phyloP scores from a whole-genome alignment of 2,113 vertebrate genomes.

The Oceanites oceanicus region DNA sequence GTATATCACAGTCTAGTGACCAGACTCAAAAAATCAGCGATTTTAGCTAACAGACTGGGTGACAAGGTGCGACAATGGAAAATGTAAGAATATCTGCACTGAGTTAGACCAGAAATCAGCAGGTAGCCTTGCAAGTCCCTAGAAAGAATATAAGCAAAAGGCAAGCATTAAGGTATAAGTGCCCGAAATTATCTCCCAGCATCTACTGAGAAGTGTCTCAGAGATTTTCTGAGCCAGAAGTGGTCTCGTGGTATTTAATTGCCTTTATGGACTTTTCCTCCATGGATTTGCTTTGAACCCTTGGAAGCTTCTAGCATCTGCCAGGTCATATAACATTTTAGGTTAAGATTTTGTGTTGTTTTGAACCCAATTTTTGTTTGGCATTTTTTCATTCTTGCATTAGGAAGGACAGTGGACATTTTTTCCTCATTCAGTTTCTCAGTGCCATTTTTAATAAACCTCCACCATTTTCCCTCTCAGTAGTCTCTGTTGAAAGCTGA shows the following conservation, averaged over 20 bases:
- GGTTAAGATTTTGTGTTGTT: background rate
- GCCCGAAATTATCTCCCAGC: background rate
- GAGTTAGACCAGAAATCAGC: background rate
- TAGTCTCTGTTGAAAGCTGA: background rate
- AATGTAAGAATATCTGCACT: background rate
- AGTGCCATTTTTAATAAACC: background rate
- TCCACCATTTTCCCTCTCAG: background rate
- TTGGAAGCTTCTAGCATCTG: background rate
- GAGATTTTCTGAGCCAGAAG: background rate
- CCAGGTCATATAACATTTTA: background rate
- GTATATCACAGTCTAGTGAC: background rate
- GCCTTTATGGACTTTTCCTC: background rate
- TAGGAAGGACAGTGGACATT: background rate
- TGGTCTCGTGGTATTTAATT: background rate
- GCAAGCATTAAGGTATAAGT: background rate
- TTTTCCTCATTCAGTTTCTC: background rate
- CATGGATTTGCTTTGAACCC: background rate
- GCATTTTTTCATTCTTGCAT: background rate
- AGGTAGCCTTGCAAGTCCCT: background rate
- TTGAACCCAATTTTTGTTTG: background rate
- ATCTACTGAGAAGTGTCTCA: background rate
- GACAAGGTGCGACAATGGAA: background rate
- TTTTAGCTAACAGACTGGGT: background rate
- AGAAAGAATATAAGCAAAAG: background rate
- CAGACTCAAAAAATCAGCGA: background rate